Base-by-base conservation (phyloP, 2,888 invertebrate species). In the Anthophora plumipes region DNA sequence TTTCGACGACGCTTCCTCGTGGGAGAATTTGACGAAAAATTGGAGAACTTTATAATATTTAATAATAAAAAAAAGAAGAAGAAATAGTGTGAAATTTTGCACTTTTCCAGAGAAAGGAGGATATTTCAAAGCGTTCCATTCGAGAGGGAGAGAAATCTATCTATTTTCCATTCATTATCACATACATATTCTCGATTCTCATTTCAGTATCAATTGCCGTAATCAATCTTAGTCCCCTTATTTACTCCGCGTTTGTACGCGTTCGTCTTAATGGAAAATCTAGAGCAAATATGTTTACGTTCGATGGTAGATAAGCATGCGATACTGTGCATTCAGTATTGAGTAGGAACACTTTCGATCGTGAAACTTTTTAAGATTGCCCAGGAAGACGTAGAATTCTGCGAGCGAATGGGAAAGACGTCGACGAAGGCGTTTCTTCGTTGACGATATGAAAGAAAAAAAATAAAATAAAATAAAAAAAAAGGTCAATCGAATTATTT, bases 401-500 rank as follows among this genome's bases (percentile, higher is more conserved):
- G n/a, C n/a, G n/a, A n/a, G n/a, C n/a, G n/a, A n/a, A n/a, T n/a
- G n/a, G n/a, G n/a, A n/a, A n/a, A n/a, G n/a, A 31, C 31, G 22
- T 5, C 11, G 14, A 25, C 41, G 25, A 39, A 37, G 37, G 6
- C 9, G 50, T 14, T 22, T 1, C 37, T 5, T 41, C 12, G 3
- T 3, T 7, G 1, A 8, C 12, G 41, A 52, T 59, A 67, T 39
- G 55, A 69, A n/a, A n/a, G n/a, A n/a, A n/a, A n/a, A n/a, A n/a
- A n/a, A n/a, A n/a, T n/a, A n/a, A n/a, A n/a, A n/a, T n/a, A n/a
- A n/a, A n/a, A n/a, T n/a, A n/a, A n/a, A n/a, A n/a, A n/a, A n/a
- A 39, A 70, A 66, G 69, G 64, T 77, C 66, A 76, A 83, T 77
- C 55, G 66, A 77, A 80, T 83, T 74, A 78, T 80, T 66, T 61